These are phyloP conservation scores for Drosophila algonquin DNA, from an alignment of 2,888 invertebrate species.

Conservation along the genomic window DNA sequence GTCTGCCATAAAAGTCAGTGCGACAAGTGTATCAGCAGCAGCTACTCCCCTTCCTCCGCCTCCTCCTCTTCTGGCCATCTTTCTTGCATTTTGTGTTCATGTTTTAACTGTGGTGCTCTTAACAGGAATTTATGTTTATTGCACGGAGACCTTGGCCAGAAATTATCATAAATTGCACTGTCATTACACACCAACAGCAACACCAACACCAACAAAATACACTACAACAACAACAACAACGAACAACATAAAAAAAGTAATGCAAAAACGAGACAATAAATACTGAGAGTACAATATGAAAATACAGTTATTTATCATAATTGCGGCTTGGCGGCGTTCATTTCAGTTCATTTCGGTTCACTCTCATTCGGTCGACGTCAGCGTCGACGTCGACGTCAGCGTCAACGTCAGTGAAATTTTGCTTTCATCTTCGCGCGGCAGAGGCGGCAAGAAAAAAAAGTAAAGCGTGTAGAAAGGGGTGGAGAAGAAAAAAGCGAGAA, in stretches of 20 bases:
- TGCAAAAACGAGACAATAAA: constrained; percentile 64
- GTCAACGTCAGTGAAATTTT: constrained; percentile 32
- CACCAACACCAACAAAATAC: background rate
- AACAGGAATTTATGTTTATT: constrained; percentile 69
- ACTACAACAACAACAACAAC: background rate
- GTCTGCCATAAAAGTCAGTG: background rate
- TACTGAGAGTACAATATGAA: constrained; percentile 51
- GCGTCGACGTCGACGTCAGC: constrained; percentile 63
- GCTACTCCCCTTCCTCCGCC: background rate
- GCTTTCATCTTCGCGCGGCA: constrained; percentile 30
- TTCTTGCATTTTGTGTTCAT: constrained; percentile 13
- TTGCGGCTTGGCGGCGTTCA: constrained; percentile 31
- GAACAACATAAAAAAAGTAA: constrained; percentile 7
- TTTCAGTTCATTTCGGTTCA: constrained; percentile 38
- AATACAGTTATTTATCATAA: constrained; percentile 51
- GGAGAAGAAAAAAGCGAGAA: background rate
- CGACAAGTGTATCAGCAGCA: background rate
- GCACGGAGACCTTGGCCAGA: constrained; percentile 62
- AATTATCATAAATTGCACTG: constrained; percentile 75
- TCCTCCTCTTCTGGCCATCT: background rate
- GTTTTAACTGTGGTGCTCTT: constrained; percentile 71
- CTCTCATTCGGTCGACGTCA: constrained; percentile 53
- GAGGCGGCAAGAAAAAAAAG: constrained; percentile 15
- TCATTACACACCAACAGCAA: constrained; percentile 57
- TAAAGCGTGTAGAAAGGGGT: constrained; percentile 35